phyloP scores from a whole-genome alignment of 2,888 invertebrate species.

The Tenthredo amoena region DNA sequence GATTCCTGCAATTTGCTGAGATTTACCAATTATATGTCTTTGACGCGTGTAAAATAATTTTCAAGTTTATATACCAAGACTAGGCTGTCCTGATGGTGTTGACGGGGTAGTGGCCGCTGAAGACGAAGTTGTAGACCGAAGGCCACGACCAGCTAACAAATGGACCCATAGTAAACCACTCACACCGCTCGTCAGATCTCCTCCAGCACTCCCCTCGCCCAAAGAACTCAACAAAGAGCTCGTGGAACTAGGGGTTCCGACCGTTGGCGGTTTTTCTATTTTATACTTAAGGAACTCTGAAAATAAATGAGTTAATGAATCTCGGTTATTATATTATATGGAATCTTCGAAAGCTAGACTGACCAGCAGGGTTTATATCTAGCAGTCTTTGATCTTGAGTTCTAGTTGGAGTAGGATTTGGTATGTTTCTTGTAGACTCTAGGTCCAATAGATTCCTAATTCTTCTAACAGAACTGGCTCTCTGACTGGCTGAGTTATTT shows the following conservation, averaged over 20 bases:
- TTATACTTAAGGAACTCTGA: slow-evolving; percentile 94
- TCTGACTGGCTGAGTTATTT: slow-evolving; percentile 67
- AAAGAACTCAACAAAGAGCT: slow-evolving; percentile 75
- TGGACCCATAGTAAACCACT: slow-evolving; percentile 96
- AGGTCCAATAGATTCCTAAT: slow-evolving; percentile 80
- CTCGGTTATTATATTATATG: not conserved
- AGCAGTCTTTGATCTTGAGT: slow-evolving; percentile 85
- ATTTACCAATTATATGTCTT: not conserved
- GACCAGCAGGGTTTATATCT: slow-evolving; percentile 94
- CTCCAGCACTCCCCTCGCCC: slow-evolving; percentile 70
- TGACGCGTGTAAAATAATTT: not conserved
- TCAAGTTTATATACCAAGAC: slow-evolving; percentile 70
- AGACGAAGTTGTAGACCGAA: slow-evolving; percentile 86
- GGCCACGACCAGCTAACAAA: slow-evolving; percentile 91
- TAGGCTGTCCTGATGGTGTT: slow-evolving; percentile 79
- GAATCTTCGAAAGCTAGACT: slow-evolving; percentile 56
- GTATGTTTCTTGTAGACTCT: slow-evolving; percentile 80
- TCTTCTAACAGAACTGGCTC: slow-evolving; percentile 87
- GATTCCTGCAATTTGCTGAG: not conserved
- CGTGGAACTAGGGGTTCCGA: slow-evolving; percentile 81
- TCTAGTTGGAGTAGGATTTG: slow-evolving; percentile 88
- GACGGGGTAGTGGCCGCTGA: slow-evolving; percentile 87
- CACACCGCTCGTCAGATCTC: slow-evolving; percentile 81
- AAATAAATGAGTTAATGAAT: slow-evolving; percentile 63
- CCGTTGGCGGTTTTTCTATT: slow-evolving; percentile 86